Conservation (phyloP, 30 jellyfish, hydroid and myxozoan genomes). For the Rhopilema esculentum region DNA sequence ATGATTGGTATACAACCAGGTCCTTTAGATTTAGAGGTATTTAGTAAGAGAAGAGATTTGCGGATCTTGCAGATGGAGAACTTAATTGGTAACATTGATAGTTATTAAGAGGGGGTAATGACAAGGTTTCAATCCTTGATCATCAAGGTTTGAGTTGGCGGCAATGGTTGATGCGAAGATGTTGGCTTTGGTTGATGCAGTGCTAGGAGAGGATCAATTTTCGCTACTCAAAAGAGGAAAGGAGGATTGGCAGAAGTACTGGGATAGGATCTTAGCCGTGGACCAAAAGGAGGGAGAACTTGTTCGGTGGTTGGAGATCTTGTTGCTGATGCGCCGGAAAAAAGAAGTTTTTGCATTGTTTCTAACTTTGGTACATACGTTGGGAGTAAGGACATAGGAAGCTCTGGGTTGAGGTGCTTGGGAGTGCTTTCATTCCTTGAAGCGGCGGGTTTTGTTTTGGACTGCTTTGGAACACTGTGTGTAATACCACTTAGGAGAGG, state of each 20-base stretch:
- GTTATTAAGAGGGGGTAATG: neutral
- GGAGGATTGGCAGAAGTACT: neutral
- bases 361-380: neutral
- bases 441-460: neutral
- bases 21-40: neutral
- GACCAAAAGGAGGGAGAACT: conserved; percentile 1
- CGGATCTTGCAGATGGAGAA: neutral
- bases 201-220: neutral
- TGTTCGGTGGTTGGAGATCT: neutral
- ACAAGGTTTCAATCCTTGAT: neutral
- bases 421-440: neutral
- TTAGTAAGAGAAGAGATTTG: neutral
- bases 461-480: neutral
- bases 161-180: neutral
- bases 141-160: neutral
- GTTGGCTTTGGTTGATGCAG: neutral
- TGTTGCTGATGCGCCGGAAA: neutral
- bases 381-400: neutral
- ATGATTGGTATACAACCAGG: neutral
- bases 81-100: neutral
- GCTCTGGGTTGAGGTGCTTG: neutral
- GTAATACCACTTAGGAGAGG: neutral
- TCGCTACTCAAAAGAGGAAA: neutral
- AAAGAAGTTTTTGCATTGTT: neutral
- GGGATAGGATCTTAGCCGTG: neutral